Conservation (phyloP, 1,140 invertebrate genomes). For the Caenorhabditis brenneri region DNA sequence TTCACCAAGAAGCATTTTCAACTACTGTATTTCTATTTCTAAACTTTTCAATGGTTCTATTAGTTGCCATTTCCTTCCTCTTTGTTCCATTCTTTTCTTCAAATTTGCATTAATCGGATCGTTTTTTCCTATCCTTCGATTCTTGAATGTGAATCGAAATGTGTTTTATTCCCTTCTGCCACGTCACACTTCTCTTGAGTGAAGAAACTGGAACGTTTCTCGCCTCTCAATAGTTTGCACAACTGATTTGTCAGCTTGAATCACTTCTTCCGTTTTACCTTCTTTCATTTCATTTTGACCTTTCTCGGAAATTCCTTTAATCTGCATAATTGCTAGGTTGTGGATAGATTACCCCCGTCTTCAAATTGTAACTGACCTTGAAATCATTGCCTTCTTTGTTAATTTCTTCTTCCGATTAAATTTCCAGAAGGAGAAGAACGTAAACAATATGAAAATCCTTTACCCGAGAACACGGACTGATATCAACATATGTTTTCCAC, state of each 20-base stretch:
- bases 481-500: not conserved
- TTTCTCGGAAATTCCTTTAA: not conserved
- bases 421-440: not conserved
- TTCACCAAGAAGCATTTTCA: no score
- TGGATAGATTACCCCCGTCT: conserved; percentile 2
- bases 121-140: not conserved
- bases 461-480: not conserved
- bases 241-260: conserved; percentile 11
- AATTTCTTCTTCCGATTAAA: not conserved
- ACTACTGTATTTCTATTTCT: no score
- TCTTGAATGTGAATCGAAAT: not conserved
- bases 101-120: not conserved
- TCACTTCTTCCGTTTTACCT: no score
- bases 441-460: conserved; percentile 20
- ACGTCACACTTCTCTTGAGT: conserved; percentile 9
- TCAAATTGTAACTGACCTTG: not conserved
- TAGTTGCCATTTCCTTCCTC: not conserved
- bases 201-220: not conserved
- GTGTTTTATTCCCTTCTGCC: not conserved
- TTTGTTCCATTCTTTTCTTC: not conserved
- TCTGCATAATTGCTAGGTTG: conserved; percentile 26
- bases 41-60: not conserved
- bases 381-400: not conserved
- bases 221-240: not conserved
- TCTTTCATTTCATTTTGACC: not conserved